Base-by-base conservation (phyloP, 2,888 invertebrate genomes). In the Byasa hedistus region DNA sequence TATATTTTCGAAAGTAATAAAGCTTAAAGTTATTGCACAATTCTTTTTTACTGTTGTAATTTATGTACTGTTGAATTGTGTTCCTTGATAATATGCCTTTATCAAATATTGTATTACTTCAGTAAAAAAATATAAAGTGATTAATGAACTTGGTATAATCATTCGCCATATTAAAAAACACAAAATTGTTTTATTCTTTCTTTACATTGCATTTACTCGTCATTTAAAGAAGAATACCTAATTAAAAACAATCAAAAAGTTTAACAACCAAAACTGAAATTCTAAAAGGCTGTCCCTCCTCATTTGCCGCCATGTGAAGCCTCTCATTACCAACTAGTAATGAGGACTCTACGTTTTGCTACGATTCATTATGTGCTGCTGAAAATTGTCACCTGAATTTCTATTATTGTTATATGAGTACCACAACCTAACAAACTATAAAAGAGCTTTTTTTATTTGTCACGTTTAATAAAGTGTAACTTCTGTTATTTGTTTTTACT, bases 271-370 rank as follows among this genome's bases (percentile, higher is more conserved):
- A 55, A 59, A 65, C 57, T 44, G 44, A 23, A 60, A 48, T 55
- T 65, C 32, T 22, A 27, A 27, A 65, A 55, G 10, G 59, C 32
- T 58, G 59, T 64, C 44, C 39, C 27, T 59, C 55, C 27, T 59
- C 55, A 65, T 65, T 65, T 65, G 59, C 55, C 64, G 64, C 59
- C 39, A 65, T 65, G 55, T 60, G 64, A 55, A 65, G 64, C 59
- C 54, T 59, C 59, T 65, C 64, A 65, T 65, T 65, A 56, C 59
- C 54, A 65, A 65, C 64, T 65, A 44, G 55, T 65, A 60, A 65
- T 54, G 59, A 60, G 12, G 22, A 22, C 48, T 59, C 64, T 60
- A 22, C 54, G 44, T 22, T 65, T 55, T 22, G 44, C 59, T 60
- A 39, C 54, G 55, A 60, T n/a, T 65, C 54, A 55, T 65, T 65